Evolutionary conservation across 2,113 vertebrate genomes (phyloP), one percentile per base, ranked within the genome.

Genomic region (Poeciliopsis retropinna): DNA sequence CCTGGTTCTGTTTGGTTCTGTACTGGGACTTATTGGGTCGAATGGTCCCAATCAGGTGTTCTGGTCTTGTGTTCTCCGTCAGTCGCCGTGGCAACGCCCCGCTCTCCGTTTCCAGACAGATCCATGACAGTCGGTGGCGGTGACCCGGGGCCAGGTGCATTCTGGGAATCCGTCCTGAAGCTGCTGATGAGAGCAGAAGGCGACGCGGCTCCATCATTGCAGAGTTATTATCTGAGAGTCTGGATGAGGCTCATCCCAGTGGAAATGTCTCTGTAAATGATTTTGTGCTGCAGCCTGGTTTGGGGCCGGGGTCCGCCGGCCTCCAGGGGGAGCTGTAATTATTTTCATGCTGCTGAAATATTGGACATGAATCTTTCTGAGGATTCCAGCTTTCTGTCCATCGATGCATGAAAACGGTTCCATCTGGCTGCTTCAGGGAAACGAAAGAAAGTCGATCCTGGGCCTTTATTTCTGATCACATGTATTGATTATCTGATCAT

Each of bases 121-220:
- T 72, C 72, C 77, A 64, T 31, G 76, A 83, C 72, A 73, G 74
- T 79, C 72, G 19, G 64, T 83, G 80, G 88, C 82, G 61, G 44
- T 75, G 68, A 81, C 85, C 73, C 72, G 79, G 60, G 67, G 81
- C 77, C 69, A 47, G 76, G 0, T 0, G 64, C 85, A 64, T 93
- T 93, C 89, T 89, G 92, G 92, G 89, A 91, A 90, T 60, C 62
- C 76, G 78, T 75, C 41, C 47, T 76, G 76, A 60, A 22, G 34
- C 70, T 29, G 78, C 67, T 73, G 80, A 91, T 91, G 87, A 87
- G 76, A 86, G 84, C 79, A 34, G 89, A 87, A 32, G 70, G 72
- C 34, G 10, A 37, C 34, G 10, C 34, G 34, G 10, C 10, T 37
- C 34, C 0, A 11, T 37, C 34, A 89, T 90, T 86, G 86, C 78